Conservation (phyloP, 2,888 invertebrate genomes). For the Callyntrura guangdongensis region DNA sequence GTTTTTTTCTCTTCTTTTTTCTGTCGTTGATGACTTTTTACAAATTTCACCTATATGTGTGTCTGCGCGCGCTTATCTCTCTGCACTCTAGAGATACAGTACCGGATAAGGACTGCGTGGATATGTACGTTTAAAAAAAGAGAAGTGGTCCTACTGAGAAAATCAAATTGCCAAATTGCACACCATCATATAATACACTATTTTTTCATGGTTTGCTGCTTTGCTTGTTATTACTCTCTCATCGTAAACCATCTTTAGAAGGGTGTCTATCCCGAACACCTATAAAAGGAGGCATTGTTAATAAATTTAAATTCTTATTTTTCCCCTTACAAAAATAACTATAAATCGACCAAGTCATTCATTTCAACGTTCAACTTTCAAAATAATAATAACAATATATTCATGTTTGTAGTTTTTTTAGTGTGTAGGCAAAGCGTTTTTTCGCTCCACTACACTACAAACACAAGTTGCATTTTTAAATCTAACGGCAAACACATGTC, state of each 20-base stretch:
- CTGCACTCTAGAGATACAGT: not conserved
- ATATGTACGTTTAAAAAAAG: not conserved
- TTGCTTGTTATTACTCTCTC: slow-evolving; percentile 11
- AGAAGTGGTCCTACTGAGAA: slow-evolving; percentile 60
- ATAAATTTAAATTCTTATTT: slow-evolving; percentile 55
- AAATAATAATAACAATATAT: not conserved
- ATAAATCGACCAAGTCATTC: not conserved
- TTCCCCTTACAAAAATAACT: slow-evolving; percentile 30
- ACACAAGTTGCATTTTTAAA: not conserved
- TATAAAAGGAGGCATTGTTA: slow-evolving; percentile 54
- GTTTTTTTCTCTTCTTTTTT: slow-evolving; percentile 12
- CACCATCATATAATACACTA: not conserved
- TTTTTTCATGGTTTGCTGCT: slow-evolving; percentile 57
- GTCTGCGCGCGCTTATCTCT: not conserved
- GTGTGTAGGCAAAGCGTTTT: not conserved
- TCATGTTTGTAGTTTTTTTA: not conserved
- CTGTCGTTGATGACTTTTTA: slow-evolving; percentile 30
- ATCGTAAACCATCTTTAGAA: slow-evolving; percentile 49
- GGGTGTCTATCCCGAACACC: not conserved
- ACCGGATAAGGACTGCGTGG: not conserved
- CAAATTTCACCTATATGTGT: slow-evolving; percentile 56
- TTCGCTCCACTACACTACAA: not conserved
- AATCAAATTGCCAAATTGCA: slow-evolving; percentile 47
- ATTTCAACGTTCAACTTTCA: slow-evolving; percentile 1
- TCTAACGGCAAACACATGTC: not conserved